Base-by-base conservation (phyloP, 2,113 vertebrate species). In the Python bivittatus region DNA sequence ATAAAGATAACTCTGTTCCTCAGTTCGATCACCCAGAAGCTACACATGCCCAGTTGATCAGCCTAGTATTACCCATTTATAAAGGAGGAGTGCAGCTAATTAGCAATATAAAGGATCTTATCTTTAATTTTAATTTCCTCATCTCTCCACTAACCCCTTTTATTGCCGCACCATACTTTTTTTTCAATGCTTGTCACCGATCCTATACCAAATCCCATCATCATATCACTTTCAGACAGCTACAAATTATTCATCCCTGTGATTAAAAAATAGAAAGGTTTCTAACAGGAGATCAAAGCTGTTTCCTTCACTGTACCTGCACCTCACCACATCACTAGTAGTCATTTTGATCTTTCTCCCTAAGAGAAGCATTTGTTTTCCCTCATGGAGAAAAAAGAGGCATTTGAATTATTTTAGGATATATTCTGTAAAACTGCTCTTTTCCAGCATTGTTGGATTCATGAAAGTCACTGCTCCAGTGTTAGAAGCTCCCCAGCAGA, bases 401-500 rank as follows among this genome's bases (percentile, higher is more conserved):
- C 84, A 33, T 61, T 60, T 53, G 42, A 23, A 84, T 38, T 64
- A 20, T 8, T 42, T 22, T 23, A 79, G 68, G 38, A 20, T 15
- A 38, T 79, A 57, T 20, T 57, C 17, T 57, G 56, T 87, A 88
- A 86, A 84, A 48, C 48, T 38, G 23, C 38, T 57, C 83, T 25
- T 64, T 92, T 72, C 64, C 52, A 8, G 23, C 38, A 58, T 27
- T 53, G 10, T 61, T 6, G 9, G 29, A 85, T 23, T 60, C 20
- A n/a, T 60, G 68, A 22, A 60, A 44, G 6, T 12, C 42, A 89
- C 58, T 27, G 56, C 44, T 48, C 48, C 33, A 79, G 57, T 91
- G 72, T 88, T 91, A 92, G 93, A 85, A 57, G 93, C 91, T 87
- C 29, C 58, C 56, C 23, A 29, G n/a, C 20, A 84, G 64, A 87